Base-by-base conservation (phyloP, 2,888 invertebrate species). In the Campoletis raptor region DNA sequence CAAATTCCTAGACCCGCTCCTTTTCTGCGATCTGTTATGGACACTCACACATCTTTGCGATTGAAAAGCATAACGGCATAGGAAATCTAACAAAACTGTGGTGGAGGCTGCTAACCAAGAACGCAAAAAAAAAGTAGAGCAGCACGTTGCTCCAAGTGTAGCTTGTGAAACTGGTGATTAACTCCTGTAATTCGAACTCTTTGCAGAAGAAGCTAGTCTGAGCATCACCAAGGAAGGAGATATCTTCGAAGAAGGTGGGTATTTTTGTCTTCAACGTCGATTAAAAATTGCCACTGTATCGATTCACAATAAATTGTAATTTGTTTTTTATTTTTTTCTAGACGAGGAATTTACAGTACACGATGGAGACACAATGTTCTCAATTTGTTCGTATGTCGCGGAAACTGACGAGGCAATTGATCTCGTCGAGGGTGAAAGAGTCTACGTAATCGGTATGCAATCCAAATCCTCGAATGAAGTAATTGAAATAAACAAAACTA, bases 341-440 rank as follows among this genome's bases (percentile, higher is more conserved):
- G 93, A 92, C 36, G 95, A 95, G 89, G 92, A 93, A 66, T 92
- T 95, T 76, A 95, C 96, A 85, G 95, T 96, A 54, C 96, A 96
- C 88, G 97, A 96, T 90, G 98, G 97, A 15, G 97, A 98, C 92
- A 95, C 97, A 10, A 96, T 97, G 94, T 98, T 97, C 93, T 98
- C 98, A 0, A 97, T 98, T 77, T 97, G 97, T 92, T 97, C 97
- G 5, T 98, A 98, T 92, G 96, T 97, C 54, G 98, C 98, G 36
- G 98, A 98, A 94, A 97, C 97, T 66, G 97, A 97, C 88, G 98
- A 98, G 93, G 97, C 98, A 1, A 97, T 98, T 87, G 97, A 98
- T 93, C 95, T 98, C 76, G 98, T 98, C 0, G 98, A 98, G 95
- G 98, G 98, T 88, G 98, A 98, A 95, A 96, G 97, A 90, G 97